Conservation (phyloP, 2,888 invertebrate species). For the Drosophila peninsularis region DNA sequence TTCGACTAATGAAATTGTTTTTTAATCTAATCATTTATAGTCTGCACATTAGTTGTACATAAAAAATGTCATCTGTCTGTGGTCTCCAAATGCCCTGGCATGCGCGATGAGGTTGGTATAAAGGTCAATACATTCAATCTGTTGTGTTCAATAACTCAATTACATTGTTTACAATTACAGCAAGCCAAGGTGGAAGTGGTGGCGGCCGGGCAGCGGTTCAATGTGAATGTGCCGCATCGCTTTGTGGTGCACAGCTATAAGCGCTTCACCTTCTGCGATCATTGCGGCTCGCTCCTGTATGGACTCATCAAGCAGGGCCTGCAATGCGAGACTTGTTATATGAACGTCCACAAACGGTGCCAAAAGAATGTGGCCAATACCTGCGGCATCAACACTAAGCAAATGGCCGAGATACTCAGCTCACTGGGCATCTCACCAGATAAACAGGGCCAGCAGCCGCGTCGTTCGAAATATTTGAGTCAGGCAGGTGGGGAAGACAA, state of each 20-base stretch:
- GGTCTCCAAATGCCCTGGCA: constrained; percentile 99
- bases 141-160: neutral
- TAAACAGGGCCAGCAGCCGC: constrained; percentile 90
- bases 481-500: constrained; percentile 85
- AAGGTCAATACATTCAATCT: neutral
- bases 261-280: constrained; percentile 99
- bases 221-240: constrained; percentile 99
- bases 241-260: constrained; percentile 98
- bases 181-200: constrained; percentile 87
- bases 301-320: constrained; percentile 98
- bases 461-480: constrained; percentile 87
- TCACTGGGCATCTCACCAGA: constrained; percentile 96
- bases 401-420: constrained; percentile 96
- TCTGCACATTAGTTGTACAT: constrained; percentile 99
- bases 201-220: constrained; percentile 93
- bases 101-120: constrained; percentile 91
- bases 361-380: constrained; percentile 99
- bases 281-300: constrained; percentile 98
- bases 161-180: constrained; percentile 46
- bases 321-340: constrained; percentile 97
- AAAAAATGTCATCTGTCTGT: constrained; percentile 98
- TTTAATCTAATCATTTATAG: constrained; percentile 86
- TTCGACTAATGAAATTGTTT: constrained; percentile 42
- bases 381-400: constrained; percentile 98
- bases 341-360: constrained; percentile 99